Conservation (phyloP, 1,140 invertebrate genomes). For the Leptinotarsa undecemlineata region DNA sequence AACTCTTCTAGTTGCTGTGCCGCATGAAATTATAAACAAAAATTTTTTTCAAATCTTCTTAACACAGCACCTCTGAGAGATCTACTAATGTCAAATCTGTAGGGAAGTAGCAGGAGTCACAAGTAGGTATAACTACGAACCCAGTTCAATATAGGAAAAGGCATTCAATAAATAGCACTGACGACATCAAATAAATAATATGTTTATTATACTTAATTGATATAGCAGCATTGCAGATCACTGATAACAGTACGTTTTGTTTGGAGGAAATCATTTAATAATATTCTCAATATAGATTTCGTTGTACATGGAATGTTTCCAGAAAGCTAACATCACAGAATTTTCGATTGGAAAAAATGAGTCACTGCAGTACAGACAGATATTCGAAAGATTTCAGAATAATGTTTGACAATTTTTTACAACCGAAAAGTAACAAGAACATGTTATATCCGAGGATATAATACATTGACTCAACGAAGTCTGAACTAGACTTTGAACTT, state of each 20-base stretch:
- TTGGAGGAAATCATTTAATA: conserved; percentile 24
- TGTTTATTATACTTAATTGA: conserved; percentile 48
- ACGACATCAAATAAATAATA: conserved; percentile 47
- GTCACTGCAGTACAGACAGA: too few relatives aligned
- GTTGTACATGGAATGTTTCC: conserved; percentile 17
- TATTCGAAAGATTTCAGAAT: background rate
- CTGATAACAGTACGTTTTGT: conserved; percentile 29
- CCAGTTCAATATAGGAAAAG: too few relatives aligned
- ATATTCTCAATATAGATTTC: conserved; percentile 22
- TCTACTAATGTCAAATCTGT: too few relatives aligned
- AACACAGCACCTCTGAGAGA: too few relatives aligned
- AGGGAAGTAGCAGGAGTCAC: too few relatives aligned
- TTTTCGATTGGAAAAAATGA: too few relatives aligned
- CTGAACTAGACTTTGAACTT: conserved; percentile 42
- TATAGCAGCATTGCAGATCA: conserved; percentile 45
- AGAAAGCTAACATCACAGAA: too few relatives aligned
- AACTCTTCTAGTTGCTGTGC: too few relatives aligned
- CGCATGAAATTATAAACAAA: too few relatives aligned
- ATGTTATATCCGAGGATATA: background rate
- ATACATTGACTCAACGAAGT: conserved; percentile 5
- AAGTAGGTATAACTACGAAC: too few relatives aligned
- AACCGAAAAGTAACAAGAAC: background rate
- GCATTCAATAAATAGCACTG: too few relatives aligned
- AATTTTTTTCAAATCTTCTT: too few relatives aligned
- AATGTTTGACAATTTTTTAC: background rate